Base-by-base conservation (phyloP, 1,140 invertebrate species). In the Drosophila kurseongensis region DNA sequence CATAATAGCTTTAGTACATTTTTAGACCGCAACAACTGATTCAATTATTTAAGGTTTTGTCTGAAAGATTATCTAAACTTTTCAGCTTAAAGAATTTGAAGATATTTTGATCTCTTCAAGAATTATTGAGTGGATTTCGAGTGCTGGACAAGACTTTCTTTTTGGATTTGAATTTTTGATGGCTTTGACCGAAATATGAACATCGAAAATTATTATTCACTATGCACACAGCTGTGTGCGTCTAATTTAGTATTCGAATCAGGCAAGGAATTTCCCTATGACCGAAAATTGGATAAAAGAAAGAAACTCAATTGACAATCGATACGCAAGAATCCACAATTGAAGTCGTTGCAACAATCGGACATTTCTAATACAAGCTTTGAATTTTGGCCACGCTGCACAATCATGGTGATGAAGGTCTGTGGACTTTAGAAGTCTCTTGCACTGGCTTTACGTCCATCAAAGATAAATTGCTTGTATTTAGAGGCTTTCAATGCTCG, bases 241-340 rank as follows among this genome's bases (percentile, higher is more conserved):
- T 65, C 68, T 86, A 56, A 85, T 85, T 86, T 69, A 12, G 61
- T 52, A 85, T 86, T 68, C 81, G 59, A 78, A 66, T 81, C 82
- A 86, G 60, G 67, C 73, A 32, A 54, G 10, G 58, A 83, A 72
- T 72, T 72, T 71, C 58, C 65, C 68, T 83, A 65, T 69, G 56
- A 62, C 80, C 63, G 51, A 75, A 68, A 68, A 66, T 51, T 66
- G 45, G 18, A 42, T 23, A 52, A 35, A 36, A 36, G 29, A 35
- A 9, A 14, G 27, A 78, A 79, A 79, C 73, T 81, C 79, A 81
- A 82, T 74, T 42, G 61, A 27, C 40, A 41, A 80, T 55, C 32
- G 55, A 58, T 42, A 69, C 35, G 44, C 58, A 69, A 45, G 54
- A 75, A 41, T n/a, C 23, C 6, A 12, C 9, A 60, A 60, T 14